Evolutionary conservation across 2,888 invertebrate genomes (phyloP).

Genomic region (Epinotia demarniana): DNA sequence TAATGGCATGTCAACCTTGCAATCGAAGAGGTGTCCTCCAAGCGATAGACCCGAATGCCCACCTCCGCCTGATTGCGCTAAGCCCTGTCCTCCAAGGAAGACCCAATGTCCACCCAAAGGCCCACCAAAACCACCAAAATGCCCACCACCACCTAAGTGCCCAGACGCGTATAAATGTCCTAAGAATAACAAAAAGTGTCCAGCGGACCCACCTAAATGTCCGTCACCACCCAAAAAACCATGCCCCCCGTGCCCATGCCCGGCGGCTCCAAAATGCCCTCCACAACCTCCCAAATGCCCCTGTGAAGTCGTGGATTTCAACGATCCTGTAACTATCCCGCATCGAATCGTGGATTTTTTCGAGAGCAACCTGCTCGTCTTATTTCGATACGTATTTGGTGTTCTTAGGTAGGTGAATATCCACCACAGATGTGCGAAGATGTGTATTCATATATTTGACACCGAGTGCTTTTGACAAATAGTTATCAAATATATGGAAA

Average conservation of each 20-base stretch:
- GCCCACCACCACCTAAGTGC: conserved; percentile 22
- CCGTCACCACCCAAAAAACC: conserved; percentile 15
- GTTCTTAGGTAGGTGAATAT: no score
- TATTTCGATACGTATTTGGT: background rate
- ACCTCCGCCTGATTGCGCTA: conserved; percentile 24
- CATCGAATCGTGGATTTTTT: background rate
- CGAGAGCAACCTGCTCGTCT: background rate
- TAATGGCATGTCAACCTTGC: background rate
- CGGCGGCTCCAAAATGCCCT: background rate
- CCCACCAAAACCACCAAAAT: conserved; percentile 37
- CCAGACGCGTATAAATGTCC: conserved; percentile 19
- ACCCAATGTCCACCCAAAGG: conserved; percentile 46
- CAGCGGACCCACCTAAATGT: conserved; percentile 43
- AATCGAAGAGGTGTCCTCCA: conserved; percentile 11
- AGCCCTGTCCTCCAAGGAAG: conserved; percentile 1
- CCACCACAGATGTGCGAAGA: no score
- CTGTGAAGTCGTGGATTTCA: background rate
- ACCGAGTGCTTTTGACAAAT: no score
- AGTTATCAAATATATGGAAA: no score
- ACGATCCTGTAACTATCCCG: background rate
- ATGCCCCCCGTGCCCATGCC: conserved; percentile 6
- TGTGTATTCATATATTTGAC: no score
- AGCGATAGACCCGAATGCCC: conserved; percentile 39
- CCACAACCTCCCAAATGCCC: conserved; percentile 7
- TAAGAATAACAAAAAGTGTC: conserved; percentile 23